phyloP scores from a whole-genome alignment of 2,797 vertebrate species.

The Onychomys leucogaster region DNA sequence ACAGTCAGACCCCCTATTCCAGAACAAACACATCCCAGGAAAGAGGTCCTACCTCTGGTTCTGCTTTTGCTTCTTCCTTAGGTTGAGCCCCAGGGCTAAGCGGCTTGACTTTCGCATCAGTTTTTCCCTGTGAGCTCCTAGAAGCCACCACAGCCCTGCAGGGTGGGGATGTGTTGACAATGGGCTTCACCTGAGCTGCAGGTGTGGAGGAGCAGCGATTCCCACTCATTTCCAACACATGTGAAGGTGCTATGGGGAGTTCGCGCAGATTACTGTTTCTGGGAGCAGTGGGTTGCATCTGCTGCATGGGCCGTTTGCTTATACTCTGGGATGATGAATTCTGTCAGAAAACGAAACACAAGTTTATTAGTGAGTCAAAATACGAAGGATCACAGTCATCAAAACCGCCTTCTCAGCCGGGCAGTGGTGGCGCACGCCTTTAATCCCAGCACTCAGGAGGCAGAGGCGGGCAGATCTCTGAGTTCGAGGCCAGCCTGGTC shows the following conservation, averaged over 20 bases:
- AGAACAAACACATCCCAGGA: not conserved
- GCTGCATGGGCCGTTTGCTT: slow-evolving; percentile 90
- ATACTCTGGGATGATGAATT: slow-evolving; percentile 89
- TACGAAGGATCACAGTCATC: rapidly evolving
- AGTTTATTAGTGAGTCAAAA: not conserved
- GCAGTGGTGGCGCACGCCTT: too few relatives aligned
- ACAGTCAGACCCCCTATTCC: not conserved
- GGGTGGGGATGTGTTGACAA: slow-evolving; percentile 81
- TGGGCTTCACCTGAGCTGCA: slow-evolving; percentile 90
- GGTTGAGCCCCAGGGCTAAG: slow-evolving; percentile 80
- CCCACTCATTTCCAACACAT: slow-evolving; percentile 87
- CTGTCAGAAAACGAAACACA: slow-evolving; percentile 84
- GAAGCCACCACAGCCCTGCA: slow-evolving; percentile 59
- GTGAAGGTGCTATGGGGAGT: slow-evolving; percentile 94
- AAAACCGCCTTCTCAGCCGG: not conserved
- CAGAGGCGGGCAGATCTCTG: too few relatives aligned
- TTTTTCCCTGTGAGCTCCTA: slow-evolving; percentile 85
- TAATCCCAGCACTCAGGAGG: too few relatives aligned
- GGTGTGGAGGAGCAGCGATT: slow-evolving; percentile 87
- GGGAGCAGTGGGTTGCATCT: slow-evolving; percentile 89
- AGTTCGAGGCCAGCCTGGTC: too few relatives aligned
- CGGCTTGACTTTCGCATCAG: slow-evolving; percentile 88
- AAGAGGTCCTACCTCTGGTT: slow-evolving; percentile 86
- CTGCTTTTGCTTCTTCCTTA: slow-evolving; percentile 85
- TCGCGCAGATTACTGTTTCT: slow-evolving; percentile 98